Base-by-base conservation (phyloP, 2,797 vertebrate species). In the Catharus ustulatus region DNA sequence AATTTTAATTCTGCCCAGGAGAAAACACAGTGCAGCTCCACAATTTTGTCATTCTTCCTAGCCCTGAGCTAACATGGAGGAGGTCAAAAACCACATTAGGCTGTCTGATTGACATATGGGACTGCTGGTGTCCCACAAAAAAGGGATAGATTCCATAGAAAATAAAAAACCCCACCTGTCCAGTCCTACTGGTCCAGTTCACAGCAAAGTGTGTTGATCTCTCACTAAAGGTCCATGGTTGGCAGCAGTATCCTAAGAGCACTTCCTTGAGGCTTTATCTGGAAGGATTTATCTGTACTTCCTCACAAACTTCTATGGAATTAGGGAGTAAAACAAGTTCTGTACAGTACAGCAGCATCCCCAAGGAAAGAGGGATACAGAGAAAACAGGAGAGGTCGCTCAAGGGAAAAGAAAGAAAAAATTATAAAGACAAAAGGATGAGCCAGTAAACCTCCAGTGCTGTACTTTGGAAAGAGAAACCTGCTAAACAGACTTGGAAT, bases 341-440 rank as follows among this genome's bases (percentile, higher is more conserved):
- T 71, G 29, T 34, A 59, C 23, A 45, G 71, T 32, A 52, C 36
- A 82, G 77, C 20, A 69, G 82, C 62, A n/a, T 83, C 84, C 42
- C 30, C 54, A 57, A 57, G 72, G 71, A 38, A 57, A 79, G 81
- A 92, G n/a, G 52, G 77, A 88, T 73, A n/a, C 67, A 74, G 62
- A 90, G 78, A 61, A 93, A 93, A 92, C 90, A 68, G 90, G 93
- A 92, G 90, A 93, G 92, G 90, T 97, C 72, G 62, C 93, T 95
- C 92, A 84, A 96, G 64, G 75, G 86, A 95, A 96, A 93, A 95
- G 77, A 93, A 51, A 66, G 76, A 57, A 71, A 51, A 73, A 59
- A 63, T 23, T 38, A 77, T 45, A 42, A 89, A 94, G 74, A 84
- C 58, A 90, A 81, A 82, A 82, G 67, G 88, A 96, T 64, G 86